Base-by-base conservation (phyloP, 2,888 invertebrate species). In the Drosophila niveifrons region DNA sequence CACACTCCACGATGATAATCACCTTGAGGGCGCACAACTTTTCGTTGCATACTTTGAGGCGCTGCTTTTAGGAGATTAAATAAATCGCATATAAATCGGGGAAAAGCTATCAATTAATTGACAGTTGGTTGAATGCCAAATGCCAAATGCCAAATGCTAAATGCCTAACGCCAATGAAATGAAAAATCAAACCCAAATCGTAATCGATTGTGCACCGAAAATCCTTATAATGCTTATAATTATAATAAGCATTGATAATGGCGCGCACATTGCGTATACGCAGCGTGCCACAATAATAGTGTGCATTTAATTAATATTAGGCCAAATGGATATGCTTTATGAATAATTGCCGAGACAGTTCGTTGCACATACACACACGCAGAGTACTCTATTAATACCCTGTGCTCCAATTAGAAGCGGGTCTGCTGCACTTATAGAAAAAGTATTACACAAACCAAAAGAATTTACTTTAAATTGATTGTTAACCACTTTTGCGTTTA, bases 261-360 rank as follows among this genome's bases (percentile, higher is more conserved):
- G 57, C 15, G 39, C 39, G 23, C 34, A 50, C 41, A 48, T 48
- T 51, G 50, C 59, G 72, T 68, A 56, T 50, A 52, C 66, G 65
- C 68, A 69, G 66, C 66, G 53, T 64, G 41, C 28, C 57, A 34
- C 61, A 84, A 79, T 73, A 76, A 76, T 67, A 64, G 74, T 61
- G 57, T 67, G 69, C 79, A 87, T 89, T 89, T 84, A 89, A 89
- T 84, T 89, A 89, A 82, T 78, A 84, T 82, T 80, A 79, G 80
- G 55, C 68, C 67, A 72, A 74, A 59, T 82, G 73, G 70, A 77
- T 78, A 64, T 75, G 62, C 74, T 75, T 75, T 75, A 75, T 80
- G 76, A 81, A 85, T 74, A 87, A 87, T 75, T 86, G 68, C 47
- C 52, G 36, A 59, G 52, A 52, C 66, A 63, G 61, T 47, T 43